A percentile compares a stretch with the other conserved stretches of the same genome.
phyloP scores from a whole-genome alignment of 1,140 invertebrate species.

The Carposina sasakii region DNA sequence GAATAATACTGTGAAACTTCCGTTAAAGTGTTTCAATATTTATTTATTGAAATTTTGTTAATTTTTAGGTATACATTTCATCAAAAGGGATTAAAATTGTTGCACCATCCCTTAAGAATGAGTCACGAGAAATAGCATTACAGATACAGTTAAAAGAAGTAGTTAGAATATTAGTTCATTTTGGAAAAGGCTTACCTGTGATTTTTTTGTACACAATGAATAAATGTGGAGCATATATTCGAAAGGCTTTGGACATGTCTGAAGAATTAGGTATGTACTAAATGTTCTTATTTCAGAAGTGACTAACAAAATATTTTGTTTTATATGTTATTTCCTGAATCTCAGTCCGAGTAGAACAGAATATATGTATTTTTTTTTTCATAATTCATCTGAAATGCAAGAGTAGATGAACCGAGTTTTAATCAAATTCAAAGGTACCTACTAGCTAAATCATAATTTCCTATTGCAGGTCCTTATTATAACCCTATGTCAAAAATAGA shows the following conservation, averaged over 20 bases:
- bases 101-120: slow-evolving; percentile 77
- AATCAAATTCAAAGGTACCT: too few relatives aligned
- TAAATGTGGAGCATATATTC: slow-evolving; percentile 77
- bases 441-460: slow-evolving; percentile 9
- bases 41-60: slow-evolving; percentile 11
- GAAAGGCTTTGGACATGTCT: slow-evolving; percentile 80
- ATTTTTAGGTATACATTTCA: slow-evolving; percentile 75
- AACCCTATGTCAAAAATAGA: slow-evolving; percentile 76
- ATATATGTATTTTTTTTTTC: too few relatives aligned
- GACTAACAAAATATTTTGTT: too few relatives aligned
- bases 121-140: slow-evolving; percentile 73
- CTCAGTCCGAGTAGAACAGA: too few relatives aligned
- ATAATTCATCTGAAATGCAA: too few relatives aligned
- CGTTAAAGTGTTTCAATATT: neutral
- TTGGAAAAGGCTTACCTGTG: slow-evolving; percentile 81
- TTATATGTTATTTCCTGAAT: too few relatives aligned
- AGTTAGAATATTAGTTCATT: slow-evolving; percentile 82
- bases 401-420: too few relatives aligned
- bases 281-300: too few relatives aligned
- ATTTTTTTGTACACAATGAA: slow-evolving; percentile 84
- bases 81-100: slow-evolving; percentile 78
- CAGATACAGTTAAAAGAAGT: slow-evolving; percentile 78
- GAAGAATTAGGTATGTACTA: slow-evolving; percentile 77
- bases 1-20: neutral
- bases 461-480: slow-evolving; percentile 63